Evolutionary conservation across 1,140 invertebrate species (phyloP), one percentile per base, ranked within the genome.

Genomic region (Nymphalis io): DNA sequence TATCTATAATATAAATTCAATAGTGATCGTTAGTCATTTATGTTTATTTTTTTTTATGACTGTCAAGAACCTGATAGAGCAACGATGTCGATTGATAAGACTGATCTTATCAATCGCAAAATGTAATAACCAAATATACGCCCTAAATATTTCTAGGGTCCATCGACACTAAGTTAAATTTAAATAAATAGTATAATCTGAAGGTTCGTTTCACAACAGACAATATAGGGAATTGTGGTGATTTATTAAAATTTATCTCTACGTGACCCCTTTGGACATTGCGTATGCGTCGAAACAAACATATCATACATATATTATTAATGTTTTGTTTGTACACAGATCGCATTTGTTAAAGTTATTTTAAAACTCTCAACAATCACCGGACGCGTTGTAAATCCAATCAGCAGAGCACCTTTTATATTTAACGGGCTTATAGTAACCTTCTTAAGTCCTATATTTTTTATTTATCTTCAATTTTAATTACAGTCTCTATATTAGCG

Each of bases 171-270:
- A 21, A 23, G 44, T 38, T 67, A 44, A 67, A 72, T 72, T 67
- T 68, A 67, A 73, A 73, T 76, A 70, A 75, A 73, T 73, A 64
- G 61, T 42, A 70, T 72, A 68, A 72, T 65, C 46, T 39, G 70
- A 76, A 76, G 74, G 74, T 60, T 73, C 60, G 42, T 77, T 77
- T 72, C 75, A 77, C 72, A 74, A 74, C 18, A 60, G 42, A 48
- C 55, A 73, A 73, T 73, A 51, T 76, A 75, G 63, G 68, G 60
- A 75, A 69, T 69, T 76, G 70, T 76, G 68, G 39, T 77, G 75
- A 77, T 77, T 74, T 74, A 77, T 77, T 74, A 38, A 69, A 70
- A 77, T 77, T 77, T 77, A 74, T 77, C 70, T 70, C 40, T 63
- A 46, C 60, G 58, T 77, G 65, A 77, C 68, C 75, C 63, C 74